phyloP scores from a whole-genome alignment of 2,888 invertebrate genomes.

The Phyllotreta cruciferae region DNA sequence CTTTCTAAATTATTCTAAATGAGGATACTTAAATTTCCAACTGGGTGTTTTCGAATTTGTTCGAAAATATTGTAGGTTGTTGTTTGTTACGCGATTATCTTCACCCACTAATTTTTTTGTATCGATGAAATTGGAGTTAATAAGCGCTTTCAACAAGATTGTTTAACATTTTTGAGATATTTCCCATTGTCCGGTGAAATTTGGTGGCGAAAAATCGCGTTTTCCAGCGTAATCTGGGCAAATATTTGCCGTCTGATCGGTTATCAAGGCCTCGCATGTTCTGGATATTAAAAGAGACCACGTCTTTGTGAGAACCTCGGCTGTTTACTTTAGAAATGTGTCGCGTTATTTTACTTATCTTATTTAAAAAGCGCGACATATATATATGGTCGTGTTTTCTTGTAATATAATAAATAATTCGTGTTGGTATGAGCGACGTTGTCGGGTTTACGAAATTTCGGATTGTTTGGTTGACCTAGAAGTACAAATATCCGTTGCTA shows the following conservation, averaged over 20 bases:
- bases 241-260: constrained; percentile 39
- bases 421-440: not conserved
- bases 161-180: too few relatives aligned
- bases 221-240: constrained; percentile 14
- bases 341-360: constrained; percentile 32
- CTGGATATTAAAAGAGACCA: constrained; percentile 20
- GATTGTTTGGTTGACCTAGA: too few relatives aligned
- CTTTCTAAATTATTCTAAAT: too few relatives aligned
- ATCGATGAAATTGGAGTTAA: too few relatives aligned
- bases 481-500: too few relatives aligned
- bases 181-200: too few relatives aligned
- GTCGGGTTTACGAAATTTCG: not conserved
- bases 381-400: constrained; percentile 14
- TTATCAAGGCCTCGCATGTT: constrained; percentile 30
- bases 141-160: too few relatives aligned
- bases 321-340: constrained; percentile 34
- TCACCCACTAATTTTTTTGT: too few relatives aligned
- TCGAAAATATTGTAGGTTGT: too few relatives aligned
- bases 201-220: constrained; percentile 13
- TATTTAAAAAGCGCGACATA: constrained; percentile 32
- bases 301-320: constrained; percentile 34
- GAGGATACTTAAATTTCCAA: too few relatives aligned
- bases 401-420: constrained; percentile 4
- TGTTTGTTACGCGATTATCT: too few relatives aligned
- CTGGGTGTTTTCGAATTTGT: too few relatives aligned